Conservation (phyloP, 2,797 vertebrate species). For the Phoebastria nigripes region DNA sequence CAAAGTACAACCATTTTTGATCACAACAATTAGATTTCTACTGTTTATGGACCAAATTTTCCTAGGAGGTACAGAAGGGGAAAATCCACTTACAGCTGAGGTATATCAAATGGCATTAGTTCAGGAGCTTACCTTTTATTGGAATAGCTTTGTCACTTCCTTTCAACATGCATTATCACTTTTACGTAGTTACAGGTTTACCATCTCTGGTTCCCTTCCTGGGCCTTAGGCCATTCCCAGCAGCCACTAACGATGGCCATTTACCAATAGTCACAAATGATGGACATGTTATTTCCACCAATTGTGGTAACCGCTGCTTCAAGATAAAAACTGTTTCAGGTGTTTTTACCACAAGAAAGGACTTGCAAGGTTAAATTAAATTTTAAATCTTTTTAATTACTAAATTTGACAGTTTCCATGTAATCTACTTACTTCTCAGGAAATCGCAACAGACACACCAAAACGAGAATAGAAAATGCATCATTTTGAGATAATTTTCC, state of each 20-base stretch:
- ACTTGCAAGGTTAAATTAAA: background rate
- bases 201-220: background rate
- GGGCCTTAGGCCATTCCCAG: background rate
- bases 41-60: background rate
- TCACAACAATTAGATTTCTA: background rate
- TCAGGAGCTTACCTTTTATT: background rate
- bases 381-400: background rate
- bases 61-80: background rate
- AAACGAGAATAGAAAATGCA: background rate
- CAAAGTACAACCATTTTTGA: background rate
- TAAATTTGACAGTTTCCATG: background rate
- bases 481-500: background rate
- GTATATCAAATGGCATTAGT: background rate
- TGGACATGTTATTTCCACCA: background rate
- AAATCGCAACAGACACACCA: background rate
- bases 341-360: background rate
- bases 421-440: background rate
- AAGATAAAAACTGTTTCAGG: background rate
- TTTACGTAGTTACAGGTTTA: background rate
- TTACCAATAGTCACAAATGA: background rate
- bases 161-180: background rate
- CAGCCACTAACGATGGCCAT: accelerated
- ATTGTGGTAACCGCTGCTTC: background rate
- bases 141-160: background rate
- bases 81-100: background rate